These are phyloP conservation scores for Choloepus didactylus DNA, from an alignment of 2,797 vertebrate species.

Conservation along the genomic window DNA sequence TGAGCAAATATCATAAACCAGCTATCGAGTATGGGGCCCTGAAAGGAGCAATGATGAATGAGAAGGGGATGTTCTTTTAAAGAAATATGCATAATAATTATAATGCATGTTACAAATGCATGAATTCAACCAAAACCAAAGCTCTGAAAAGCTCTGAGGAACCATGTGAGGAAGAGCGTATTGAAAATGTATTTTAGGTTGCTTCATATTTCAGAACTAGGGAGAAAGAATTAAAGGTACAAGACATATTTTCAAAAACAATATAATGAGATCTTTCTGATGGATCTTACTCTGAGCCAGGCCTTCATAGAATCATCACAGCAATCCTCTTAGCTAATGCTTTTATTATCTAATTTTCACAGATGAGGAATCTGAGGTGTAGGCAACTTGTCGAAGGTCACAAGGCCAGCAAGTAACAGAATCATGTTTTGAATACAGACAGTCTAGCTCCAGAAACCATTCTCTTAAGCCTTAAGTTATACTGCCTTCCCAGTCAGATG, in stretches of 20 bases:
- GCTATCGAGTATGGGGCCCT: background rate
- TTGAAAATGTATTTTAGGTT: background rate
- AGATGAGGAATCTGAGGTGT: background rate
- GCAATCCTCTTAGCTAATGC: background rate
- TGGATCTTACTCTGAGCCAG: conserved; percentile 3
- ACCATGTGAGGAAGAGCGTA: conserved; percentile 3
- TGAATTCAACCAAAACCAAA: conserved; percentile 42
- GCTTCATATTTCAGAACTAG: conserved; percentile 46
- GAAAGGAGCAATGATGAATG: background rate
- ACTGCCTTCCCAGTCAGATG: background rate
- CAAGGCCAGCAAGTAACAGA: background rate
- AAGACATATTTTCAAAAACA: conserved; percentile 37
- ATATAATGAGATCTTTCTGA: conserved; percentile 36
- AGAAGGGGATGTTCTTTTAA: background rate
- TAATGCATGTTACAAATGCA: background rate
- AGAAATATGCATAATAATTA: conserved; percentile 13
- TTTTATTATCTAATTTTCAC: background rate
- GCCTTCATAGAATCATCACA: background rate
- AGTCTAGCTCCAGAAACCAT: background rate
- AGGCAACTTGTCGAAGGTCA: background rate
- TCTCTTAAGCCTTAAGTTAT: background rate
- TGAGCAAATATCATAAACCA: conserved; percentile 38
- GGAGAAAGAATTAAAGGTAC: background rate
- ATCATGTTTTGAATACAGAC: conserved; percentile 1
- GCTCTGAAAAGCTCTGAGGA: background rate